Base-by-base conservation (phyloP, 30 jellyfish, hydroid and myxozoan genomes). In the Mastigias papua region DNA sequence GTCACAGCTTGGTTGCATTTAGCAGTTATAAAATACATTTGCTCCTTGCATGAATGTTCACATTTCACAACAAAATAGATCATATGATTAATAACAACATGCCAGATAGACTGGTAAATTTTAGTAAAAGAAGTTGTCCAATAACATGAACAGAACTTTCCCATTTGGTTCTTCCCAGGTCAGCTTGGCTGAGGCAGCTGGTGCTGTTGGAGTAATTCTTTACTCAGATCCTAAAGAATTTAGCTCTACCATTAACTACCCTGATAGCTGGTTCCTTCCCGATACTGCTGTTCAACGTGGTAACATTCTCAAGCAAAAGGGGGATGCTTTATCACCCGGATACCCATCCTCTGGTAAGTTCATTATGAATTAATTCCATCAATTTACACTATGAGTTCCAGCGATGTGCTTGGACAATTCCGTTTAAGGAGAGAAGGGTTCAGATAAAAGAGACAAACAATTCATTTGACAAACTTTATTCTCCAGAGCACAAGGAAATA, bases 291-390 rank as follows among this genome's bases (percentile, higher is more conserved):
- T 90, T 27, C 99, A 97, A 34, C 79, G 98, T 2, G 99, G 99
- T 21, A 86, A 86, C 63, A 81, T 95, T 28, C 71, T 83, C 60
- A 77, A 70, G 80, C 94, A 82, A 73, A 95, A 95, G 61, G 99
- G 99, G 19, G 99, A 95, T 72, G 91, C 98, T 1, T 73, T 90
- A 23, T 84, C 99, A 34, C 99, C 99, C 19, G 96, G 92, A 49
- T 95, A 86, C 27, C 97, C 99, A 34, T 81, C 99, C 0, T 35
- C 70, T 22, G 96, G 96, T 87, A 86, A 57, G 30, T 20, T 4
- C 13, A 17, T 13, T n/a, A 2, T 4, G 33, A 46, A 31, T n/a
- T 17, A 16, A 23, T 2, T 11, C 13, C 17, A 28, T 25, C 34
- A 4, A 4, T 42, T 42, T 42, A 42, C 13, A 42, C 54, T 42